phyloP scores from a whole-genome alignment of 2,113 vertebrate genomes.

The Corydoras maculifer region DNA sequence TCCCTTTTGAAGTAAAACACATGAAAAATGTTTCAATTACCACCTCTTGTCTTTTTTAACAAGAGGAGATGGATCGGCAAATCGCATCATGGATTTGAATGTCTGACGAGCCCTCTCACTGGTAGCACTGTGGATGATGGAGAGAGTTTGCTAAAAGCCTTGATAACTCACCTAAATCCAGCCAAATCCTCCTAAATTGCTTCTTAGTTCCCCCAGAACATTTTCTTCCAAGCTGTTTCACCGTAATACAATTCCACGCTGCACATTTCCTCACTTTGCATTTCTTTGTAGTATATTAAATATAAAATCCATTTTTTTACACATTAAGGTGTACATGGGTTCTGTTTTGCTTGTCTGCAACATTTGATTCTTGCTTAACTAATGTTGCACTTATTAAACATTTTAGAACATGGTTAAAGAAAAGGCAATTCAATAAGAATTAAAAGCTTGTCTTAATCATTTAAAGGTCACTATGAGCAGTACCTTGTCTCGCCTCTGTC shows the following conservation, averaged over 20 bases:
- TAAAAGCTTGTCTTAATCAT: background rate
- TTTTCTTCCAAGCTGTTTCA: background rate
- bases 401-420: background rate
- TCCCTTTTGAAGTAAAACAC: conserved; percentile 11
- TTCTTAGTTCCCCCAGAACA: conserved; percentile 18
- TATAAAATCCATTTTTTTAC: no score
- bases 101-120: conserved; percentile 12
- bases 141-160: conserved; percentile 19
- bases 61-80: conserved; percentile 25
- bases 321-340: no score
- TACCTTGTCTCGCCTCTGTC: conserved; percentile 10
- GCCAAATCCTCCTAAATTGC: conserved; percentile 33
- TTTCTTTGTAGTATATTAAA: no score
- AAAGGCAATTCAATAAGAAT: conserved; percentile 14
- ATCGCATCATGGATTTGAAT: conserved; percentile 26
- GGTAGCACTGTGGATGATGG: conserved; percentile 1
- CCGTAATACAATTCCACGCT: no score
- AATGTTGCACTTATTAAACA: no score
- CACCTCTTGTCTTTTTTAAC: conserved; percentile 16
- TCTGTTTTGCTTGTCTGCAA: no score
- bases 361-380: no score
- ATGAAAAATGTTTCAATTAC: conserved; percentile 30
- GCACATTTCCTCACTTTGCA: no score
- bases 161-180: conserved; percentile 28
- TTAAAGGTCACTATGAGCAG: conserved; percentile 10